Evolutionary conservation across 2,888 invertebrate species (phyloP).

Genomic region (Drosophila peninsularis): DNA sequence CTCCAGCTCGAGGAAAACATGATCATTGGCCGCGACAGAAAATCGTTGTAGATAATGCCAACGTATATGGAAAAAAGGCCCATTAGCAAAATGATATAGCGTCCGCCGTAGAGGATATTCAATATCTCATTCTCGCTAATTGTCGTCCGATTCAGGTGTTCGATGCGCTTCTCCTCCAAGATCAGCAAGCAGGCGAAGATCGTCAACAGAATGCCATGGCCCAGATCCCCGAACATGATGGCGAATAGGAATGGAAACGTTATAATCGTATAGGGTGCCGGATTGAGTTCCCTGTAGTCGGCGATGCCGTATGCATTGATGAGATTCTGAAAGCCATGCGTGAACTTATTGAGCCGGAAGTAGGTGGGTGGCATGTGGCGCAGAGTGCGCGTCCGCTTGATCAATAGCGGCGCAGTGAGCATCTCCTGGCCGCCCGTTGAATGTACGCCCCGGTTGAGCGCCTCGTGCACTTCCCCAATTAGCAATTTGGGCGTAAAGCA

Average conservation of each 20-base stretch:
- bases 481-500: conserved; percentile 93
- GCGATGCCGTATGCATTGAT: conserved; percentile 98
- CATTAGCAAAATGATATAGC: conserved; percentile 98
- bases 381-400: conserved; percentile 9
- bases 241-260: conserved; percentile 98
- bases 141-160: conserved; percentile 83
- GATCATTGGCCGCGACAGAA: conserved; percentile 96
- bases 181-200: conserved; percentile 93
- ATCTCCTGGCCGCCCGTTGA: neutral
- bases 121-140: conserved; percentile 93
- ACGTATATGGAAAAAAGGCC: conserved; percentile 98
- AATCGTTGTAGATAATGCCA: conserved; percentile 98
- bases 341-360: conserved; percentile 95
- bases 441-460: conserved; percentile 87
- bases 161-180: conserved; percentile 90
- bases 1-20: conserved; percentile 95
- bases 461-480: conserved; percentile 89
- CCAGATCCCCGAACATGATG: conserved; percentile 98
- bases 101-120: conserved; percentile 97
- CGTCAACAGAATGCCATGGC: conserved; percentile 94
- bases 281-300: conserved; percentile 95
- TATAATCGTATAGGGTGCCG: conserved; percentile 93
- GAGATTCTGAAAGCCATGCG: conserved; percentile 91
- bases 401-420: conserved; percentile 92
- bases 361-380: conserved; percentile 89